phyloP scores from a whole-genome alignment of 1,140 invertebrate genomes.

The Nautilus pompilius region DNA sequence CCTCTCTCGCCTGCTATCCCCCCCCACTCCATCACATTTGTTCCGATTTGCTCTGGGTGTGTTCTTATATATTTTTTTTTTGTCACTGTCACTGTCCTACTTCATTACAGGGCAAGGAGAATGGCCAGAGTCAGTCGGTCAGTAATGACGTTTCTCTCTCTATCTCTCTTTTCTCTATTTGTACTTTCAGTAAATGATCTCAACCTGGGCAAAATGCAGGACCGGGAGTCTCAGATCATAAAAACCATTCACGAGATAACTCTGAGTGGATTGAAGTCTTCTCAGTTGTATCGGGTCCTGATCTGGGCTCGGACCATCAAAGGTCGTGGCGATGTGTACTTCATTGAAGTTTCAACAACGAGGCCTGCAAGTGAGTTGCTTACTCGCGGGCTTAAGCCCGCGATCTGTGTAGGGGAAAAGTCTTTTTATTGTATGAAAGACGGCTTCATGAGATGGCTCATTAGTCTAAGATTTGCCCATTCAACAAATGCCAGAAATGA shows the following conservation, averaged over 20 bases:
- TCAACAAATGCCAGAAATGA: too few relatives aligned
- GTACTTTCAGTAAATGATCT: constrained; percentile 57
- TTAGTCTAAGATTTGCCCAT: too few relatives aligned
- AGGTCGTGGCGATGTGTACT: constrained; percentile 69
- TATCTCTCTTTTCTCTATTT: constrained; percentile 6
- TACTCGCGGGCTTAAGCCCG: background rate
- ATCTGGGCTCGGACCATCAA: constrained; percentile 74
- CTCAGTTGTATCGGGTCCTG: constrained; percentile 87
- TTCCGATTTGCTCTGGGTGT: too few relatives aligned
- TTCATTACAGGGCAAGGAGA: background rate
- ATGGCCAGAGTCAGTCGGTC: too few relatives aligned
- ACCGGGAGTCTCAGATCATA: constrained; percentile 64
- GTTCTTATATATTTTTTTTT: too few relatives aligned
- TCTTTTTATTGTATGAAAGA: too few relatives aligned
- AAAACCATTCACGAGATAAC: constrained; percentile 79
- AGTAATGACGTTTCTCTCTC: too few relatives aligned
- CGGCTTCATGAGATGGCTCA: too few relatives aligned
- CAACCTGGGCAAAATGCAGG: constrained; percentile 68
- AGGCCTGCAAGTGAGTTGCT: constrained; percentile 28
- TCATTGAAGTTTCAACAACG: constrained; percentile 42
- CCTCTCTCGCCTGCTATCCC: too few relatives aligned
- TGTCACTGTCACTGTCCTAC: background rate
- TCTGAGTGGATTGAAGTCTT: constrained; percentile 76
- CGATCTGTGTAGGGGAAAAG: too few relatives aligned
- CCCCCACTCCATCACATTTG: too few relatives aligned